A percentile compares a stretch with the other conserved stretches of the same genome.
phyloP scores from a whole-genome alignment of 2,113 vertebrate species.

The Melospiza georgiana region DNA sequence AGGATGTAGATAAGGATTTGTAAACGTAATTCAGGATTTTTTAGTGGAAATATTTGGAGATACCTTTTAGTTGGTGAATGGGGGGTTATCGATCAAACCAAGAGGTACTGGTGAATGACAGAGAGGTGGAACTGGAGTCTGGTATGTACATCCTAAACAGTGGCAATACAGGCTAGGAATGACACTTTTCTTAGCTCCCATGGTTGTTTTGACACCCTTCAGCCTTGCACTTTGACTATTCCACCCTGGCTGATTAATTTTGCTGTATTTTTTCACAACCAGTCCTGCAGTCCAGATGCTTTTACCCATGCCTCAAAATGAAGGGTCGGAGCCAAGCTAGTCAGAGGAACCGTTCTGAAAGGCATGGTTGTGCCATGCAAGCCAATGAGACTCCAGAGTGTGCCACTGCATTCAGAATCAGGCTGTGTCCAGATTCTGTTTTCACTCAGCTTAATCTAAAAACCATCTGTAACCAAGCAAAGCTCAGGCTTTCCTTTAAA shows the following conservation, averaged over 20 bases:
- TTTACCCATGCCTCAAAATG: background rate
- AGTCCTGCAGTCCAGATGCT: background rate
- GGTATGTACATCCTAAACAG: background rate
- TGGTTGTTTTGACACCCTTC: background rate
- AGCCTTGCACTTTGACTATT: background rate
- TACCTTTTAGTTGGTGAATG: background rate
- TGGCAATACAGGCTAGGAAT: background rate
- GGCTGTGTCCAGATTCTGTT: background rate
- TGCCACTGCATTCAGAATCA: background rate
- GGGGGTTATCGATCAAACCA: background rate
- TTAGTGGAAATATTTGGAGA: background rate
- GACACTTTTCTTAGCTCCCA: background rate
- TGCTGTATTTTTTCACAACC: background rate
- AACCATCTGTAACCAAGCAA: background rate
- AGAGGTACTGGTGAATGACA: background rate
- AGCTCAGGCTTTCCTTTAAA: background rate
- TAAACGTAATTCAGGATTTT: background rate
- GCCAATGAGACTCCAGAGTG: background rate
- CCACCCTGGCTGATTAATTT: background rate
- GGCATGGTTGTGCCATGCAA: background rate
- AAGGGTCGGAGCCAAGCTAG: background rate
- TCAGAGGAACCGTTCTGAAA: background rate
- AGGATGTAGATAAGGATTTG: background rate
- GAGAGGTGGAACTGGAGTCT: background rate
- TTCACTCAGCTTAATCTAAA: constrained; percentile 2